Conservation (phyloP, 2,888 invertebrate genomes). For the Timema cristinae region DNA sequence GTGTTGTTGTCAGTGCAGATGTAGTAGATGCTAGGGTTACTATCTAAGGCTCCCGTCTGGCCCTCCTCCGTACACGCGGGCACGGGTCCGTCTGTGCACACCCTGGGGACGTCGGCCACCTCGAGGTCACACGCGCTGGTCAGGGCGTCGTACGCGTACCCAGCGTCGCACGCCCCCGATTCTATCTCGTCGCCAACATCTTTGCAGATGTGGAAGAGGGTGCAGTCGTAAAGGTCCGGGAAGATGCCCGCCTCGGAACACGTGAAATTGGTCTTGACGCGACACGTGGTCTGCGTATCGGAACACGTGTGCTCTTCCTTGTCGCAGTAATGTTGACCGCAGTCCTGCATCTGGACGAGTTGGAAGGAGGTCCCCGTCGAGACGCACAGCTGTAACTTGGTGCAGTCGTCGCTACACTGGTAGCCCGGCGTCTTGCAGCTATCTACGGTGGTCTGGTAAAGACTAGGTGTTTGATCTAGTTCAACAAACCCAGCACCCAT, state of each 20-base stretch:
- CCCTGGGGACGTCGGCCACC: background rate
- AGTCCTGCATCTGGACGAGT: background rate
- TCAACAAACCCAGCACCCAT: too few species aligned
- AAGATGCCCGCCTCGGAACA: background rate
- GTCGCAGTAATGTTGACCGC: background rate
- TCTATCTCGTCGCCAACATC: background rate
- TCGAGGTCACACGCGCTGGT: background rate
- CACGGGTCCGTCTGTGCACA: background rate
- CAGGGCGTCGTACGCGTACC: background rate
- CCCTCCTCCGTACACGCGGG: background rate
- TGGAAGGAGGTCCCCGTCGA: background rate
- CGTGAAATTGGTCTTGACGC: background rate
- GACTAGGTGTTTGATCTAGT: too few species aligned
- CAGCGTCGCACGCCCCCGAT: background rate
- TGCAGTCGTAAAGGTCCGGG: background rate
- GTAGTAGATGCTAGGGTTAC: conserved; percentile 6
- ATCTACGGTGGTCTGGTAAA: too few species aligned
- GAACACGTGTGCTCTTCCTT: background rate
- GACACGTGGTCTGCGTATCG: background rate
- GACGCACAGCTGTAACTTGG: background rate
- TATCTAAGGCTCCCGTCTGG: background rate
- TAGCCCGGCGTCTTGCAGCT: background rate
- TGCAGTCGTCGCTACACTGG: background rate
- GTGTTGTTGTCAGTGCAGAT: background rate
- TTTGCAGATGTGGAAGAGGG: background rate